phyloP scores from a whole-genome alignment of 2,797 vertebrate genomes.

The Adelosebastes latens region DNA sequence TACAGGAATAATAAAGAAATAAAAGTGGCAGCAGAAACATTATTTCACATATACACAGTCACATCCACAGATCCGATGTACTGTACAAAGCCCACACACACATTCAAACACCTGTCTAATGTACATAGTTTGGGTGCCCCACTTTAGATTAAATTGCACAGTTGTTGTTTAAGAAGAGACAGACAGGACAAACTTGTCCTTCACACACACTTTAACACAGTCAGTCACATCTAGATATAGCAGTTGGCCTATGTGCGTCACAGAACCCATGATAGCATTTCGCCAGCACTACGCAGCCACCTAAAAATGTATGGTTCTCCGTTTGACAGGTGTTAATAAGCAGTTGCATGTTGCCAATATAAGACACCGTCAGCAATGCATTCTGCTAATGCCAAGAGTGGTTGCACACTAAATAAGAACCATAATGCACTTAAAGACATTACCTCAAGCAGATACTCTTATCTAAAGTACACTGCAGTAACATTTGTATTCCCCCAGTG shows the following conservation, averaged over 20 bases:
- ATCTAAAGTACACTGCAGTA: not conserved
- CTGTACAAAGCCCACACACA: not conserved
- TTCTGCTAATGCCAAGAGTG: not conserved
- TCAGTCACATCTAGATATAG: constrained; percentile 2
- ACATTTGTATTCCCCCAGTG: not conserved
- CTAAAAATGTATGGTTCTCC: not conserved
- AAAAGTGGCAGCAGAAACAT: not conserved
- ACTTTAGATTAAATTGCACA: constrained; percentile 13
- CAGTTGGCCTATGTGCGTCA: not conserved
- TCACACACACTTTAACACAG: not conserved
- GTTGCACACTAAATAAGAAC: not conserved
- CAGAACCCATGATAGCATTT: not conserved
- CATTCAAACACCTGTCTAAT: constrained; percentile 28
- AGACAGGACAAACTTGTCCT: constrained; percentile 15
- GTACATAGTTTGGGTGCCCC: constrained; percentile 20
- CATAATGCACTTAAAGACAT: not conserved
- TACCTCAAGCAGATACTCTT: not conserved
- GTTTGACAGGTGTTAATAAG: constrained; percentile 11
- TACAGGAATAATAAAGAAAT: not conserved
- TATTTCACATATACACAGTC: not conserved
- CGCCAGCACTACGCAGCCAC: not conserved
- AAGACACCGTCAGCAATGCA: not conserved
- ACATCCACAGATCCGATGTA: not conserved
- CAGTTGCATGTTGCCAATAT: not conserved
- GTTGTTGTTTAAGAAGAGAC: constrained; percentile 12